phyloP scores from a whole-genome alignment of 2,113 vertebrate species.

The Anser cygnoides region DNA sequence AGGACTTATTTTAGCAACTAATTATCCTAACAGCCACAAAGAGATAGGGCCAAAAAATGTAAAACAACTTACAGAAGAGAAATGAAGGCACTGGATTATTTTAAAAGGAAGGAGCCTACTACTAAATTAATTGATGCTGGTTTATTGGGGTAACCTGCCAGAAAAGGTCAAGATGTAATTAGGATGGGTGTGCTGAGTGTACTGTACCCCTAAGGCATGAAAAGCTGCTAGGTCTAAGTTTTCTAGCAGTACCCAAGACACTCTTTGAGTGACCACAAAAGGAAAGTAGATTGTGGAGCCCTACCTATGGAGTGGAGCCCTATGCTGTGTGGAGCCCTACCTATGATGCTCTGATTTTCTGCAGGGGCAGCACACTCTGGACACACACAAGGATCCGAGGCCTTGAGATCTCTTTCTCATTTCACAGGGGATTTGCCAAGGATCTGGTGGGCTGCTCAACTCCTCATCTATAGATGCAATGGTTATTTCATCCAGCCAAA shows the following conservation, averaged over 20 bases:
- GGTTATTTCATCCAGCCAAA: background rate
- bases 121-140: slow-evolving; percentile 55
- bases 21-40: slow-evolving; percentile 67
- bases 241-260: background rate
- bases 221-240: slow-evolving; percentile 12
- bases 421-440: background rate
- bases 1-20: slow-evolving; percentile 47
- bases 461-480: background rate
- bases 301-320: background rate
- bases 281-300: background rate
- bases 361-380: background rate
- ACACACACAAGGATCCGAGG: background rate
- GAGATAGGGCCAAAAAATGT: slow-evolving; percentile 34
- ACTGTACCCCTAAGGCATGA: background rate
- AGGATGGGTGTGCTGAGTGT: background rate
- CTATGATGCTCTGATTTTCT: background rate
- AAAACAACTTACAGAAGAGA: slow-evolving; percentile 60
- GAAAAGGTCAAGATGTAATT: slow-evolving; percentile 62
- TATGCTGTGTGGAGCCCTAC: background rate
- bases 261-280: background rate
- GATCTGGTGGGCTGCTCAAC: background rate
- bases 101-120: slow-evolving; percentile 45
- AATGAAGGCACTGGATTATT: slow-evolving; percentile 52
- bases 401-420: background rate
- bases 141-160: slow-evolving; percentile 59